phyloP scores from a whole-genome alignment of 2,888 invertebrate genomes.

The Aporophyla nigra region DNA sequence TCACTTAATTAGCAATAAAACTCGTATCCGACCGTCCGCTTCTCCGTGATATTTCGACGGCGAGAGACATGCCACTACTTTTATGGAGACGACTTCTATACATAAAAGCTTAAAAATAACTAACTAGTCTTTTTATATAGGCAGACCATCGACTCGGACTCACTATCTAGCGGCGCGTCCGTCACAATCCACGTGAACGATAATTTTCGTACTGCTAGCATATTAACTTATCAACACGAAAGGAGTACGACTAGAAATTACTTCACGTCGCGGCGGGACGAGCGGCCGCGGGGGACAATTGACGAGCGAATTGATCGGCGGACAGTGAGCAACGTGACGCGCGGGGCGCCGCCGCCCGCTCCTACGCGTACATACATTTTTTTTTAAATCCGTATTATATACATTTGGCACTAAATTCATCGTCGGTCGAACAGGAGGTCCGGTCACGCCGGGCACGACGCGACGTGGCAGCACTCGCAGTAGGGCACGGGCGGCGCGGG shows the following conservation, averaged over 20 bases:
- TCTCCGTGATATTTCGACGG: constrained; percentile 64
- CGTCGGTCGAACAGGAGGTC: constrained; percentile 61
- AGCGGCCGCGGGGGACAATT: constrained; percentile 71
- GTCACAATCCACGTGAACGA: constrained; percentile 75
- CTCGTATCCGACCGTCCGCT: constrained; percentile 62
- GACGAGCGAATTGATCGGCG: constrained; percentile 81
- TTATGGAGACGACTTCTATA: constrained; percentile 82
- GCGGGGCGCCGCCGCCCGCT: constrained; percentile 68
- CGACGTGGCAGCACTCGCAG: constrained; percentile 83
- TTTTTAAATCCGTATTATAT: constrained; percentile 82
- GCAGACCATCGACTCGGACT: constrained; percentile 84
- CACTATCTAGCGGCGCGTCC: constrained; percentile 75
- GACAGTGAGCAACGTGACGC: constrained; percentile 80
- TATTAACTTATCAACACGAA: constrained; percentile 87
- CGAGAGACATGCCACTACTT: constrained; percentile 85
- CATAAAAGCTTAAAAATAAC: constrained; percentile 88
- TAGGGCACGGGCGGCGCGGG: constrained; percentile 74
- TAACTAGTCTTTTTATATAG: constrained; percentile 87
- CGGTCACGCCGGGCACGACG: constrained; percentile 86
- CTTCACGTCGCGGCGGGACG: constrained; percentile 68
- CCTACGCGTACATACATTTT: constrained; percentile 71
- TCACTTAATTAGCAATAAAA: constrained; percentile 60
- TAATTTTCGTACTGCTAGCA: constrained; percentile 90
- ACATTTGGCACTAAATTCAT: constrained; percentile 89
- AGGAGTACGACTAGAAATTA: constrained; percentile 90